Evolutionary conservation across 2,797 vertebrate species (phyloP), one percentile per base, ranked within the genome.

Genomic region (Sebastes steindachneri): DNA sequence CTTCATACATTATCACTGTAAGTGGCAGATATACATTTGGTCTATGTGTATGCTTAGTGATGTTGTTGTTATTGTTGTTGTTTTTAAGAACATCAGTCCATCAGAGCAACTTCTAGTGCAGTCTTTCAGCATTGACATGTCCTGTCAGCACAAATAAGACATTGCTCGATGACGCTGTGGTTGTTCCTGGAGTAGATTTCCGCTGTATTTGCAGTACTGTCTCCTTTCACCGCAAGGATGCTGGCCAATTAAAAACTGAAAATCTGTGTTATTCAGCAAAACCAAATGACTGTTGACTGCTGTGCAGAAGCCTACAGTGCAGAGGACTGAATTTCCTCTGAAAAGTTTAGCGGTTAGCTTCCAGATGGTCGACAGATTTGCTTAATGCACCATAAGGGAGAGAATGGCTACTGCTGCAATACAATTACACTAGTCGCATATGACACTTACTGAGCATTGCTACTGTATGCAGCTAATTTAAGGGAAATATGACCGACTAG

Each of bases 211-310:
- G 92, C 93, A 94, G 53, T 88, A 86, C 91, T 91, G 90, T 92
- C 91, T 89, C 53, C 65, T 75, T 77, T 89, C 86, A 77, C 88
- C 5, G 31, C 78, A 23, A 88, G 86, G 83, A 88, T 79, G 82
- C 82, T 28, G 81, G 88, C 91, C 92, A 95, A 94, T 95, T 94
- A 94, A 87, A 87, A 83, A 70, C 75, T 82, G 77, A 17, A 88
- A 94, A 93, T 92, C 72, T 87, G 89, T 88, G 77, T 91, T 93
- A 86, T 94, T 94, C 95, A 92, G 93, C 93, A 90, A 86, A 95
- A 91, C 75, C 86, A 92, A 92, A 91, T 90, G 86, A 86, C 77
- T 93, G 86, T 90, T 87, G 77, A 94, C 90, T 90, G 92, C 92
- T 93, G 90, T 80, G 90, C 82, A 62, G 80, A 75, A 78, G 68